These are phyloP conservation scores for Ferrisia virgata DNA, from an alignment of 2,888 invertebrate species.

Conservation along the genomic window DNA sequence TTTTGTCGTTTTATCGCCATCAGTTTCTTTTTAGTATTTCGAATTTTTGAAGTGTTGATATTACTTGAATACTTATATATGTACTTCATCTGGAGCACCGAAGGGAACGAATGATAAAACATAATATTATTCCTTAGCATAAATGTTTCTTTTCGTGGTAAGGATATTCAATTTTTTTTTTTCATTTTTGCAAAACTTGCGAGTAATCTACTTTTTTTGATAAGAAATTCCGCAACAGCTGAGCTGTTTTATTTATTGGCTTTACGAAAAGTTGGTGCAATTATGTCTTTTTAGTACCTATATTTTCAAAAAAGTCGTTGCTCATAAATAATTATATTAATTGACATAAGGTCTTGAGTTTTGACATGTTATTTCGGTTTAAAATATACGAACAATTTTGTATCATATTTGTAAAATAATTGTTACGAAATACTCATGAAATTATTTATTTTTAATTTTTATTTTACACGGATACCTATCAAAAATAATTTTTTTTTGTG, in stretches of 20 bases:
- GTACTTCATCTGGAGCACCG: background rate
- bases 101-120: background rate
- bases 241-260: background rate
- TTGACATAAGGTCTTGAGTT: background rate
- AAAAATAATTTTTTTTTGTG: background rate
- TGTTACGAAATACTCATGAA: constrained; percentile 1
- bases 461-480: constrained; percentile 6
- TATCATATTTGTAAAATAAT: background rate
- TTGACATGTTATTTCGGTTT: background rate
- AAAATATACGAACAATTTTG: constrained; percentile 7
- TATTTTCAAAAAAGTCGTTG: background rate
- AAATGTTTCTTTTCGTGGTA: background rate
- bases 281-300: background rate
- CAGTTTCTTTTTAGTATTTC: background rate
- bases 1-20: background rate
- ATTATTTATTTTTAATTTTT: background rate
- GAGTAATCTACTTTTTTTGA: background rate
- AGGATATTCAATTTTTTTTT: background rate
- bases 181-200: background rate
- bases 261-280: background rate
- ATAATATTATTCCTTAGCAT: background rate
- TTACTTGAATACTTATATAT: too few species aligned
- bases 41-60: background rate
- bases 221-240: background rate
- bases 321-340: background rate